Base-by-base conservation (phyloP, 2,888 invertebrate genomes). In the Gryllus longicercus region DNA sequence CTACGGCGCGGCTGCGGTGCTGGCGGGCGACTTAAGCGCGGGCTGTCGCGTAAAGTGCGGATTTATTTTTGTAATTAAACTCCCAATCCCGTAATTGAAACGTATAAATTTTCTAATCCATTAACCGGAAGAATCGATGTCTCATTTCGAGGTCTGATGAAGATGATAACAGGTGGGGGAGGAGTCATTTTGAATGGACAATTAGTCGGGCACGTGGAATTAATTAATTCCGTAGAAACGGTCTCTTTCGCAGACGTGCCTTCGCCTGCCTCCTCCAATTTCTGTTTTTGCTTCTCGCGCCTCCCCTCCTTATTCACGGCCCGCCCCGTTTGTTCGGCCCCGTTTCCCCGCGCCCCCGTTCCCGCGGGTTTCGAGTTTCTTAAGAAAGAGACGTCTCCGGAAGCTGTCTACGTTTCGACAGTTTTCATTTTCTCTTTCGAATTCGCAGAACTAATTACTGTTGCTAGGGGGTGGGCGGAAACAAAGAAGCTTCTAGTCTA, bases 141-240 rank as follows among this genome's bases (percentile, higher is more conserved):
- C 63, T 63, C 63, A 63, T 63, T 63, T 63, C 63, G n/a, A 38
- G 38, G 63, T 63, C n/a, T 63, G 63, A 63, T 63, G n/a, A 63
- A 63, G 63, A 63, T 63, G 63, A 63, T 63, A 63, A 63, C 63
- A 63, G 63, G 63, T 63, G n/a, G 16, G n/a, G 16, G 63, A 63
- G 63, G 63, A 63, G 63, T 18, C 63, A n/a, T 63, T 63, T 63
- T 63, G 63, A 63, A 63, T 63, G 63, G 63, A 63, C 63, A 63
- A 63, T 63, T 63, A 63, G 63, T 18, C n/a, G 63, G 14, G 63
- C 16, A 63, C 63, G 63, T 63, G 63, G 63, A 63, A 63, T 63
- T 63, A 63, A 63, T 63, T 63, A 63, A 63, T 63, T 63, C 63
- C 63, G 63, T n/a, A n/a, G 63, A 63, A 63, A 63, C 63, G 63